Evolutionary conservation across 2,113 vertebrate genomes (phyloP).

Genomic region (Pachyramphus minor): DNA sequence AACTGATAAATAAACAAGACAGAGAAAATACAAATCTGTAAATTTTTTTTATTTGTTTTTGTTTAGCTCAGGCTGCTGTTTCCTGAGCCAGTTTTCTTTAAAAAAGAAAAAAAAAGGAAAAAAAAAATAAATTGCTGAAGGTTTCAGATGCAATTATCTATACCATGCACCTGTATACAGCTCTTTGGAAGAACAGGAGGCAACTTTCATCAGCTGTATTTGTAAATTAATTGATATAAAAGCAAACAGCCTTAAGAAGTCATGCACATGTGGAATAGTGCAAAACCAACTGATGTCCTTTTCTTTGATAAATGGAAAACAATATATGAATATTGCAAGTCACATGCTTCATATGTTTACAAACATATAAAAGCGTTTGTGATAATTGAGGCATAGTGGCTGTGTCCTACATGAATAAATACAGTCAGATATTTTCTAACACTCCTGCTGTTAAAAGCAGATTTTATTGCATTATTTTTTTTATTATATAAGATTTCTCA

Average conservation of each 20-base stretch:
- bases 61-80: not conserved
- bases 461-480: not conserved
- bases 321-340: not conserved
- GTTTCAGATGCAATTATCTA: not conserved
- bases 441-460: not conserved
- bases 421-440: not conserved
- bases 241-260: not conserved
- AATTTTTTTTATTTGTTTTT: not conserved
- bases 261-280: not conserved
- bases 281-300: not conserved
- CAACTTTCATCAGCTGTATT: not conserved
- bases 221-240: not conserved
- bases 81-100: not conserved
- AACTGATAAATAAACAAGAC: not conserved
- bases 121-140: not conserved
- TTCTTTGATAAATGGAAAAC: not conserved
- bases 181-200: not conserved
- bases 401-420: not conserved
- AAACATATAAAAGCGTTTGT: not conserved
- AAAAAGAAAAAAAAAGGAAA: not conserved
- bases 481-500: not conserved
- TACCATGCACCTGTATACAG: fast-evolving
- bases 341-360: not conserved
- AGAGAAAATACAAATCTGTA: not conserved
- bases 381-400: not conserved